These are phyloP conservation scores for Microcebus tavaratra DNA, from an alignment of 2,113 vertebrate species.

Conservation along the genomic window DNA sequence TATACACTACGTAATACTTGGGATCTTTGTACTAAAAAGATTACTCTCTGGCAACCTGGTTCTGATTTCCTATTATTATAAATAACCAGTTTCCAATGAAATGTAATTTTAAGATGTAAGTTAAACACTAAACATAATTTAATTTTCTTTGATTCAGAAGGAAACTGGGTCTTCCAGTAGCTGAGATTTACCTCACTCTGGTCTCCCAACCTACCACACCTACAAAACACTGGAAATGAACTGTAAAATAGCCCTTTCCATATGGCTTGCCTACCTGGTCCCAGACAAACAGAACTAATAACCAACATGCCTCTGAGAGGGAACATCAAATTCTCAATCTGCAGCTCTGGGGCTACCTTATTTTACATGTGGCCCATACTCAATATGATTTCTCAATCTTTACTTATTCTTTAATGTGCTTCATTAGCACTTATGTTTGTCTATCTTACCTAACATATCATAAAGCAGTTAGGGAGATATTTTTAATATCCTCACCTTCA, in stretches of 20 bases:
- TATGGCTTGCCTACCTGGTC: neutral
- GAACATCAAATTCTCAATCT: conserved; percentile 21
- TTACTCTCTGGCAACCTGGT: neutral
- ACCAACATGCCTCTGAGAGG: neutral
- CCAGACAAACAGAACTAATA: neutral
- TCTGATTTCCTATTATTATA: neutral
- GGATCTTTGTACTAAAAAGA: neutral
- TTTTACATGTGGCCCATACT: neutral
- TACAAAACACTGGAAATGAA: neutral
- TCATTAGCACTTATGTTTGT: neutral
- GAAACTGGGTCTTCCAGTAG: neutral
- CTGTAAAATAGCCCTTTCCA: neutral
- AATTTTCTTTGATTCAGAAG: conserved; percentile 29
- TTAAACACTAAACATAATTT: neutral
- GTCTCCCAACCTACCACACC: neutral
- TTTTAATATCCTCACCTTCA: neutral
- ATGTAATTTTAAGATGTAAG: neutral
- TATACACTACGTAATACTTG: neutral
- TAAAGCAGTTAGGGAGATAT: neutral
- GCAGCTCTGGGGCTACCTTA: neutral
- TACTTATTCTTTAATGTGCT: neutral
- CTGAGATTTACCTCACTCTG: neutral
- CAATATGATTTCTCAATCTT: neutral
- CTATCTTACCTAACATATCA: neutral
- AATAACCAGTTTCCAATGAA: conserved; percentile 32